Base-by-base conservation (phyloP, 37 sponge, comb jelly and placozoan genomes). In the Spongia lamella region DNA sequence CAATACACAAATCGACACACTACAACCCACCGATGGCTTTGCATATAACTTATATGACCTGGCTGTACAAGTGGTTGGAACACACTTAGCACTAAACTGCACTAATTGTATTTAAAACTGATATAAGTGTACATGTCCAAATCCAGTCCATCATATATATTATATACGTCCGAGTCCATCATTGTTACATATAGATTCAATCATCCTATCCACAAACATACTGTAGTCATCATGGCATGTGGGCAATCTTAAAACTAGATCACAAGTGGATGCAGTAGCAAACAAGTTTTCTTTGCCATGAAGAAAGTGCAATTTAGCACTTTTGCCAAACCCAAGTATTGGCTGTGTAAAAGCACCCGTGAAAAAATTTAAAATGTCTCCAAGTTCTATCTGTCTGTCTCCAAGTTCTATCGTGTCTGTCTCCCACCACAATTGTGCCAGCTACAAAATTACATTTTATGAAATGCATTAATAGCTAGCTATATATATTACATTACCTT, bases 401-500 rank as follows among this genome's bases (percentile, higher is more conserved):
- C n/a, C n/a, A n/a, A n/a, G n/a, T n/a, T n/a, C n/a, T n/a, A n/a
- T n/a, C n/a, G 9, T 13, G 5, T 43, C 47, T 43, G 7, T 43
- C 7, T 43, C 9, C 9, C 9, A 43, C 47, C 9, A 9, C 9
- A 43, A 43, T 43, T 5, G 47, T 9, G 9, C 47, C 47, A 43
- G 5, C 47, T 43, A 43, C 47, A 43, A 13, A 9, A 13, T 13
- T 9, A 43, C 5, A 43, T 43, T 13, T 5, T 43, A 43, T 13
- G 5, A 13, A 43, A 13, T 5, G 5, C 47, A 43, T 29, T 24
- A 64, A 22, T 9, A 36, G 36, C 32, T n/a, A n/a, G n/a, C n/a
- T n/a, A n/a, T n/a, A n/a, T n/a, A n/a, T n/a, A n/a, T n/a, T 19
- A 69, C n/a, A 37, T 7, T 69, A 69, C 70, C 70, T 69, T 69